Evolutionary conservation across 64 coral and sea anemone species (phyloP), one percentile per base, ranked within the genome.

Genomic region (Stichodactyla mertensii): DNA sequence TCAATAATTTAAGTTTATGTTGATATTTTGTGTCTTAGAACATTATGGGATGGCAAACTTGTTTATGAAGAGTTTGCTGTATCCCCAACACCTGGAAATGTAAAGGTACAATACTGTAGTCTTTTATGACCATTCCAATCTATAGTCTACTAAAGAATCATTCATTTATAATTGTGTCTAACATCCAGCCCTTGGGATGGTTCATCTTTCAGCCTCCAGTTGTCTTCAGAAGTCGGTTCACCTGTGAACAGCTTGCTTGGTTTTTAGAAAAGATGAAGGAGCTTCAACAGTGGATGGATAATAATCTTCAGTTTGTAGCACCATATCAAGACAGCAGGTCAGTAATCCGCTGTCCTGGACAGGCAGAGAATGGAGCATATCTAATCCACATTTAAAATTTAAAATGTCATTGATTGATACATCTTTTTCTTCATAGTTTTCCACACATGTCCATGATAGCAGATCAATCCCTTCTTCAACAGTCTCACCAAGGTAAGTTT

Each of bases 271-370:
- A 86, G 85, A 51, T 99, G 36, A 61, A 79, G 20, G 90, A 95
- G 22, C 93, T 99, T 22, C 91, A 89, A 83, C 92, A 53, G 6
- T 99, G 97, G 97, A 89, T 99, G 87, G 97, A 99, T 6, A 87
- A 94, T 8, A 99, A 99, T 87, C 85, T 95, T 80, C 90, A 90
- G 85, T 95, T 99, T 77, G 78, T 88, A 45, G 90, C 89, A 26
- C 86, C 92, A 69, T 84, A 92, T 19, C 58, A 85, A 62, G 94
- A 93, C 28, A 87, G 87, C 82, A 86, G 95, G 95, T 98, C 52
- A n/a, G 69, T 55, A 16, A 86, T 62, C 78, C 1, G 36, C 36
- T 45, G 36, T 2, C 36, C 36, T 2, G 36, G 36, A 45, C 36
- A 45, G 36, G 36, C 56, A 11, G 56, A 58, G 56, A 58, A 58